Evolutionary conservation across 2,888 invertebrate species (phyloP), one percentile per base, ranked within the genome.

Genomic region (Antheraea yamamai): DNA sequence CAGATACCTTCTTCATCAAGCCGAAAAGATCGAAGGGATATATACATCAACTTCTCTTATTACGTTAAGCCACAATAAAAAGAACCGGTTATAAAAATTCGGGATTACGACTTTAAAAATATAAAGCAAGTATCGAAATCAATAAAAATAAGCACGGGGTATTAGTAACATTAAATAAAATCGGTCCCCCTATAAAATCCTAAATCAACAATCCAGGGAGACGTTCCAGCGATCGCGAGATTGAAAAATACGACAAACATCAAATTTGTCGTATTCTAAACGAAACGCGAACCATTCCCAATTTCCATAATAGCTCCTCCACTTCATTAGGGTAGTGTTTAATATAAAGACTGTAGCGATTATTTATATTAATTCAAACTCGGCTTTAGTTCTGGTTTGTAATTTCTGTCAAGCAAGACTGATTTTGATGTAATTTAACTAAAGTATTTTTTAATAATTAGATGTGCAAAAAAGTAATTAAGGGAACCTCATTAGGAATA

Each of bases 271-370:
- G 72, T 70, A 73, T 85, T 85, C 87, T 84, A 85, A 84, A 82
- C 84, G 86, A 84, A 85, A 85, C 83, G 83, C 81, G 83, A 83
- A 85, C 86, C 86, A 89, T 90, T 90, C 72, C 74, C 81, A 81
- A 81, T 81, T 79, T 90, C 86, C 89, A 91, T 91, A 91, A 91
- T 89, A 88, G 89, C 87, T 83, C 80, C 84, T 89, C 87, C 86
- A 88, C 88, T 89, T 90, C 89, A 90, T 90, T 89, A 88, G 79
- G 77, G 47, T 73, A 74, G 55, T 73, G 79, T 73, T 3, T 52
- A 71, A 74, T 26, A 7, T 10, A 66, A 8, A 8, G 58, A 73
- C 58, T 73, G n/a, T 52, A 73, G 73, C 52, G 52, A 55, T 26
- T 55, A 52, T 14, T 12, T 12, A 47, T 47, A 47, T 47, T 47